These are phyloP conservation scores for Enteromius trimaculatus DNA, from an alignment of 2,797 vertebrate genomes.

Conservation along the genomic window DNA sequence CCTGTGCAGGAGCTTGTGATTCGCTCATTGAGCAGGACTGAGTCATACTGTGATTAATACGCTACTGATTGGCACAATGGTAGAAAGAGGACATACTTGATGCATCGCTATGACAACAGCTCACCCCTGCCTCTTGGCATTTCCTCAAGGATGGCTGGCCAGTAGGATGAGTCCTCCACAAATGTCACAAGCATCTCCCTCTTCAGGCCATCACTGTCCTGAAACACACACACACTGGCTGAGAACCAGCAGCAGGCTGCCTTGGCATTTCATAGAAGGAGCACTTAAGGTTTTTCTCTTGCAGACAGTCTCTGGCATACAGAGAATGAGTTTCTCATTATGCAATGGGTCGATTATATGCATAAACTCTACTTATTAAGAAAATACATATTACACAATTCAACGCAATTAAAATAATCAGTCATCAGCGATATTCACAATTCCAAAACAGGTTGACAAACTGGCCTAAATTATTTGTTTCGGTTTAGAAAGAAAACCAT, in stretches of 20 bases:
- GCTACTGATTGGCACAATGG: conserved; percentile 6
- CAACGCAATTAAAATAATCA: neutral
- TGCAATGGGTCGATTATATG: neutral
- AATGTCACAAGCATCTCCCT: conserved; percentile 45
- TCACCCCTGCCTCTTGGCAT: conserved; percentile 51
- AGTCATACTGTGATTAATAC: conserved; percentile 36
- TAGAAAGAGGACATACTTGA: conserved; percentile 30
- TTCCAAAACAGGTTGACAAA: too few species aligned
- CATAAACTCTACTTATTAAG: neutral
- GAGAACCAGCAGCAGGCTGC: conserved; percentile 40
- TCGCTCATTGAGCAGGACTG: conserved; percentile 15
- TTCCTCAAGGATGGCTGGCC: conserved; percentile 37
- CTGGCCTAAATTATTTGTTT: too few species aligned
- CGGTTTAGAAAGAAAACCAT: neutral
- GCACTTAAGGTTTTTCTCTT: conserved; percentile 51
- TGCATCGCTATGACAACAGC: conserved; percentile 29
- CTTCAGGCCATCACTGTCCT: conserved; percentile 44
- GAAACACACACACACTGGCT: conserved; percentile 38
- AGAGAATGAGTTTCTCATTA: neutral
- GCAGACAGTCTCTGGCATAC: conserved; percentile 51
- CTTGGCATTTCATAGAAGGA: conserved; percentile 50
- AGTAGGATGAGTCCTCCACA: conserved; percentile 46
- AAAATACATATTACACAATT: neutral
- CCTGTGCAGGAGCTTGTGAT: conserved; percentile 3
- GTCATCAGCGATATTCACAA: neutral